phyloP scores from a whole-genome alignment of 2,888 invertebrate species.

The Patella ulyssiponensis region DNA sequence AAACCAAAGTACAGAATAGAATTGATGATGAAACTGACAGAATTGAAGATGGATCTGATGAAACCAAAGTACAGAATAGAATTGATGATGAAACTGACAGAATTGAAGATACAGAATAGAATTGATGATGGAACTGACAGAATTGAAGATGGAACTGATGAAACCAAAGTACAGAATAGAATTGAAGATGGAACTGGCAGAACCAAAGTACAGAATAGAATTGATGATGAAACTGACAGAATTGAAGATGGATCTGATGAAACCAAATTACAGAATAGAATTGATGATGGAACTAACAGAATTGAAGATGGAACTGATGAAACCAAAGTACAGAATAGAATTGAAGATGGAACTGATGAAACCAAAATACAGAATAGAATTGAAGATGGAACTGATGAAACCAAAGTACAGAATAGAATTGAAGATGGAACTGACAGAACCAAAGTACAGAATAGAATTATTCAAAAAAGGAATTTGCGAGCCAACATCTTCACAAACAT shows the following conservation, averaged over 20 bases:
- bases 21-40: not conserved
- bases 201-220: slow-evolving; percentile 1
- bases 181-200: not conserved
- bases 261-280: not conserved
- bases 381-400: not conserved
- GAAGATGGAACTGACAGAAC: not conserved
- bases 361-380: not conserved
- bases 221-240: not conserved
- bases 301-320: not conserved
- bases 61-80: not conserved
- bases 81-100: not conserved
- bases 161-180: not conserved
- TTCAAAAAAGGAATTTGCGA: no score
- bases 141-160: not conserved
- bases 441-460: not conserved
- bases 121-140: not conserved
- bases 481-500: no score
- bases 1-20: not conserved
- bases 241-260: not conserved
- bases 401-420: not conserved
- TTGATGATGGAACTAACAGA: not conserved
- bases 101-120: not conserved
- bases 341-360: not conserved
- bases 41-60: no score
- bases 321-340: not conserved